phyloP scores from a whole-genome alignment of 2,888 invertebrate genomes.

The Margaritifera margaritifera region DNA sequence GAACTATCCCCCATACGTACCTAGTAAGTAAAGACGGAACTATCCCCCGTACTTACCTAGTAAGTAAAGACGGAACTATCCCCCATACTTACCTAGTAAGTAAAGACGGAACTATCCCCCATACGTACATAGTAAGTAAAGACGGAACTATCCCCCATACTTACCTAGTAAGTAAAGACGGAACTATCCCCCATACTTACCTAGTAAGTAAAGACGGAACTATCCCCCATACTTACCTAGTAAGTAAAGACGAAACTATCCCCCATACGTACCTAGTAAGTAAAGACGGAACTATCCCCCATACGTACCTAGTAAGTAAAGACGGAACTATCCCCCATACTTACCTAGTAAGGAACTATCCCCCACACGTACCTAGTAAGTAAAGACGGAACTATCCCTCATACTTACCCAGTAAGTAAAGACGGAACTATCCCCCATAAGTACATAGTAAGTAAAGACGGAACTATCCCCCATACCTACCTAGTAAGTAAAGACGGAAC shows the following conservation, averaged over 20 bases:
- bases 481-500: slow-evolving; percentile 63
- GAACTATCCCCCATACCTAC: slow-evolving; percentile 68
- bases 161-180: slow-evolving; percentile 59
- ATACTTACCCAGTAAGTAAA: slow-evolving; percentile 62
- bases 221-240: slow-evolving; percentile 67
- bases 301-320: slow-evolving; percentile 62
- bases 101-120: slow-evolving; percentile 65
- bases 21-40: slow-evolving; percentile 63
- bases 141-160: slow-evolving; percentile 67
- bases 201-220: slow-evolving; percentile 63
- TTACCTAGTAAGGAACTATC: slow-evolving; percentile 65
- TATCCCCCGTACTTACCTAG: slow-evolving; percentile 67
- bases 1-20: slow-evolving; percentile 68
- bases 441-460: slow-evolving; percentile 59
- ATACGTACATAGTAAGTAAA: slow-evolving; percentile 62
- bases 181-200: slow-evolving; percentile 68
- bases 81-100: slow-evolving; percentile 67
- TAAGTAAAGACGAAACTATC: slow-evolving; percentile 62
- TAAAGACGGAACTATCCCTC: slow-evolving; percentile 65
- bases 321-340: slow-evolving; percentile 67
- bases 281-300: slow-evolving; percentile 65
- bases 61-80: slow-evolving; percentile 62
- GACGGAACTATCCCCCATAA: slow-evolving; percentile 67
- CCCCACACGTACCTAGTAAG: slow-evolving; percentile 67
- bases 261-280: slow-evolving; percentile 67